phyloP scores from a whole-genome alignment of 2,888 invertebrate genomes.

The Apodemia zela region DNA sequence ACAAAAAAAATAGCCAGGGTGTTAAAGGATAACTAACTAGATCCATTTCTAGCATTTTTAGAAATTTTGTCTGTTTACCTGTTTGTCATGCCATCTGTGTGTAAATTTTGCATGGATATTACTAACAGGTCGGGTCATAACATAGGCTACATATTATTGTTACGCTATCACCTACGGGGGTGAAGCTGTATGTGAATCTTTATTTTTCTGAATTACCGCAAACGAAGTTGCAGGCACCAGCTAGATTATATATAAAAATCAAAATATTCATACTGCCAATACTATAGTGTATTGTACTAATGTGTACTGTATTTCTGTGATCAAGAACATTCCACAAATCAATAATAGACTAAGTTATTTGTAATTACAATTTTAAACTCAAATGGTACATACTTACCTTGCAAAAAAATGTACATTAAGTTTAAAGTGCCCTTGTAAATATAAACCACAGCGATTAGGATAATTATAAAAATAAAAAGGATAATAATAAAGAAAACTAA shows the following conservation, averaged over 20 bases:
- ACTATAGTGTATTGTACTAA: constrained; percentile 17
- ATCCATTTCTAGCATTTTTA: no score
- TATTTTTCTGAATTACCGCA: no score
- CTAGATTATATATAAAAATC: background rate
- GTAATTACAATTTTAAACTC: constrained; percentile 16
- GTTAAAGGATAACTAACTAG: no score
- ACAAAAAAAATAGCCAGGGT: no score
- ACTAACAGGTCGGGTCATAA: no score
- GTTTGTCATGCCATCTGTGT: no score
- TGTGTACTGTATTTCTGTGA: constrained; percentile 22
- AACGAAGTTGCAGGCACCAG: no score
- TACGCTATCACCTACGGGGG: no score
- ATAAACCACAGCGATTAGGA: constrained; percentile 27
- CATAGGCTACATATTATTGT: no score
- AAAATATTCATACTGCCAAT: background rate
- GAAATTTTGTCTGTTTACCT: no score
- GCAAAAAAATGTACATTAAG: constrained; percentile 20
- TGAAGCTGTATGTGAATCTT: no score
- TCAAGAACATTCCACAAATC: constrained; percentile 25
- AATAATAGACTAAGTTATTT: constrained; percentile 20
- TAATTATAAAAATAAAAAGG: constrained; percentile 33
- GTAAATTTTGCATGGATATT: no score
- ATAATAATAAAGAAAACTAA: constrained; percentile 17
- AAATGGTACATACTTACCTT: background rate
- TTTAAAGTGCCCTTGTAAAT: constrained; percentile 25